Base-by-base conservation (phyloP, 2,888 invertebrate genomes). In the Cephus runcator region DNA sequence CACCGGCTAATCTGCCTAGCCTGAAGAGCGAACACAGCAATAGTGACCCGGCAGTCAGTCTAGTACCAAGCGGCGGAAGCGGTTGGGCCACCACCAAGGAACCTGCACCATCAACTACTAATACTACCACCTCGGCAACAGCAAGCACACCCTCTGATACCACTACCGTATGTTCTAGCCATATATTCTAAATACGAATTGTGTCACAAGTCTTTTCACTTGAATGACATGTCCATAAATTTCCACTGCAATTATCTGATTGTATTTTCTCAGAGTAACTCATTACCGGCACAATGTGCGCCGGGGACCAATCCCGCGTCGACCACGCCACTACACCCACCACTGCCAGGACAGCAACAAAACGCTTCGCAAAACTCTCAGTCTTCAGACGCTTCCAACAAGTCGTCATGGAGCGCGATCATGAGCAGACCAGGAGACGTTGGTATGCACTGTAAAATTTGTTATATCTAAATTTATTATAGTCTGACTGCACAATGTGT, bases 1-100 rank as follows among this genome's bases (percentile, higher is more conserved):
- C 99, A 94, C 99, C 99, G 93, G 98, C 98, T 92, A 98, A 99
- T 94, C 94, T 99, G 93, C 99, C 99, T 92, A 99, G 99, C 95
- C 93, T 99, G 93, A 99, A 98, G 95, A 98, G 98, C 92, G 99
- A 99, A 94, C 95, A 95, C 91, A 94, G 93, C 90, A 95, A 95
- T 89, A 95, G 95, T 93, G 96, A 96, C 92, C 95, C 96, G 88
- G 95, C 95, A 90, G 94, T 96, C 88, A 95, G 94, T 91, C 93
- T 96, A 92, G 96, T 96, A 92, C 96, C 96, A 88, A 94, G 94
- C 86, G 96, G 96, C 91, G 95, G 96, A 89, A 93, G 94, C 93
- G 96, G 96, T 95, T 96, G 96, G 96, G 96, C 95, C 91, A 93
- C 93, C 90, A 93, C 93, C 89, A 93, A 93, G 91, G 92, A 92